Conservation (phyloP, 2,113 vertebrate genomes). For the Perca schrenkii region DNA sequence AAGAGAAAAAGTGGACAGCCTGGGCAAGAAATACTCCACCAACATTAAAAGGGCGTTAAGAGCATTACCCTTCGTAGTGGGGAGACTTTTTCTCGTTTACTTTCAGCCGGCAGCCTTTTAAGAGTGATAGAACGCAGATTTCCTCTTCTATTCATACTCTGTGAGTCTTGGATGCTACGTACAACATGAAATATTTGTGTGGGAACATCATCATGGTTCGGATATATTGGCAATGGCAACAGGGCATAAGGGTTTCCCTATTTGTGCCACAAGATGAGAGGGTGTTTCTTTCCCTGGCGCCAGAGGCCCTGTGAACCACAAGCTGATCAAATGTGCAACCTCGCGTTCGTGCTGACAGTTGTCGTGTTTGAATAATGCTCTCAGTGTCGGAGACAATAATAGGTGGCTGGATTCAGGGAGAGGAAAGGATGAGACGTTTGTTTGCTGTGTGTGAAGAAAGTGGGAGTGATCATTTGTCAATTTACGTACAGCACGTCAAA, state of each 20-base stretch:
- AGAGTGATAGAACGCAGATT: slow-evolving; percentile 83
- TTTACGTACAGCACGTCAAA: slow-evolving; percentile 23
- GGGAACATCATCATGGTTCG: slow-evolving; percentile 79
- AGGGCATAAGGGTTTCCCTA: slow-evolving; percentile 82
- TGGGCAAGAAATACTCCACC: slow-evolving; percentile 62
- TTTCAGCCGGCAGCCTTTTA: slow-evolving; percentile 65
- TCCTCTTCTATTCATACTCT: slow-evolving; percentile 78
- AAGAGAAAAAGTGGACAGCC: slow-evolving; percentile 26
- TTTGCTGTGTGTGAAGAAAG: slow-evolving; percentile 33
- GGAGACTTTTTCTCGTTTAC: slow-evolving; percentile 67
- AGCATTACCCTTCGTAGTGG: slow-evolving; percentile 58
- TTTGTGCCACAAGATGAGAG: slow-evolving; percentile 82
- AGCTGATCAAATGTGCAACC: slow-evolving; percentile 69
- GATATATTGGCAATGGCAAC: slow-evolving; percentile 81
- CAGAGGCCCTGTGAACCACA: slow-evolving; percentile 68
- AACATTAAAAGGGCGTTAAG: slow-evolving; percentile 71
- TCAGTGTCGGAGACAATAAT: slow-evolving; percentile 65
- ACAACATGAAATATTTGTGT: slow-evolving; percentile 82
- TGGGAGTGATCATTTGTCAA: slow-evolving; percentile 39
- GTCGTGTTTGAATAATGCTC: slow-evolving; percentile 49
- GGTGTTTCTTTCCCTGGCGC: slow-evolving; percentile 72
- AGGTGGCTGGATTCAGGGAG: slow-evolving; percentile 33
- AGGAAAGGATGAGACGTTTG: slow-evolving; percentile 50
- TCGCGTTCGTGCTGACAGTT: slow-evolving; percentile 65
- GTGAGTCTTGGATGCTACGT: slow-evolving; percentile 80